These are phyloP conservation scores for Hippopotamus amphibius DNA, from an alignment of 2,113 vertebrate species.

Conservation along the genomic window DNA sequence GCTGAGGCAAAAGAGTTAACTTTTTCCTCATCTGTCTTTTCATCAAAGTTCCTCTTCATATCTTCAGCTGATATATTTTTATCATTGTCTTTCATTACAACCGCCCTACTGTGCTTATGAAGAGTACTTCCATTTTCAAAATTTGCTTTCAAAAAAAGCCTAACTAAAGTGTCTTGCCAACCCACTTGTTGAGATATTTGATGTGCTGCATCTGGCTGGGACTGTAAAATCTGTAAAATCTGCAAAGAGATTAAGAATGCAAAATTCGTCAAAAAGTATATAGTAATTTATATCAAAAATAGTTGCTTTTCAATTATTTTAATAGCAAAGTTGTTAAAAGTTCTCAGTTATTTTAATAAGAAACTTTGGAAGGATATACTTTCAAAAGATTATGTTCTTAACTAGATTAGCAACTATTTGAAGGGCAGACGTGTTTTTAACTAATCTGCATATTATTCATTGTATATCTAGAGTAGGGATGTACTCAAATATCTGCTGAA, in stretches of 20 bases:
- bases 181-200: constrained; percentile 95
- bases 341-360: neutral
- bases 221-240: constrained; percentile 95
- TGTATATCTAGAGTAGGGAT: neutral
- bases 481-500: neutral
- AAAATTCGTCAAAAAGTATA: constrained; percentile 51
- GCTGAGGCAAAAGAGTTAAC: constrained; percentile 73
- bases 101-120: constrained; percentile 75
- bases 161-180: constrained; percentile 97
- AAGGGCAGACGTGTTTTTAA: neutral
- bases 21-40: constrained; percentile 88
- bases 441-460: constrained; percentile 26
- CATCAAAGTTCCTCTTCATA: constrained; percentile 78
- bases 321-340: neutral
- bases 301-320: constrained; percentile 46
- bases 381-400: constrained; percentile 45
- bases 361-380: neutral
- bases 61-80: constrained; percentile 83
- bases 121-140: constrained; percentile 76
- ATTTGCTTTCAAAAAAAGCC: constrained; percentile 91
- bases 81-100: constrained; percentile 86
- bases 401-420: neutral
- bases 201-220: constrained; percentile 92
- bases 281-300: neutral
- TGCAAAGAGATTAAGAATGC: constrained; percentile 80